Percentiles rank a stretch among this genome's conserved stretches.
Evolutionary conservation across 2,797 vertebrate genomes (phyloP).

Genomic region (Antrozous pallidus): DNA sequence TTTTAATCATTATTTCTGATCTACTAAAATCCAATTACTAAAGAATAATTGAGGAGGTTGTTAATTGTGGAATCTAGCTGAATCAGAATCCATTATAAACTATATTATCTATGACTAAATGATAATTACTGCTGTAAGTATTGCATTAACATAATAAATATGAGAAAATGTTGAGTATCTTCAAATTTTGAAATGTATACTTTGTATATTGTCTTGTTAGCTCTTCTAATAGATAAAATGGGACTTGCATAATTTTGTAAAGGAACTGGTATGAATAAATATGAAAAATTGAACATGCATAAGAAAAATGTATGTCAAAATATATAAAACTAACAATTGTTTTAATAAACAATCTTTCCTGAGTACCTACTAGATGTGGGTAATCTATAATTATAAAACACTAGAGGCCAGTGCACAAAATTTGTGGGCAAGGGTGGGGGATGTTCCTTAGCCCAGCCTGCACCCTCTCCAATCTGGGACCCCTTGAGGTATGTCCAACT

Average conservation of each 20-base stretch:
- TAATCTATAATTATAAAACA: too few relatives aligned
- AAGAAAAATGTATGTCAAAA: not conserved
- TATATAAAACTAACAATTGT: not conserved
- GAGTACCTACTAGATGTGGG: not conserved
- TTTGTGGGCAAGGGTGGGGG: too few relatives aligned
- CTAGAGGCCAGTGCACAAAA: too few relatives aligned
- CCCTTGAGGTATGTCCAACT: too few relatives aligned
- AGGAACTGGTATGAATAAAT: not conserved
- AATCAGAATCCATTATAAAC: constrained; percentile 44
- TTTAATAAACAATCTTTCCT: not conserved
- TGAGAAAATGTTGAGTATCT: constrained; percentile 65
- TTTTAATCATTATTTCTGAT: constrained; percentile 71
- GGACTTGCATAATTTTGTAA: not conserved
- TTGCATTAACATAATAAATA: constrained; percentile 64
- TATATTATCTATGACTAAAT: constrained; percentile 66
- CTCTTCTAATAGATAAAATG: not conserved
- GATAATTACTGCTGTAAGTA: constrained; percentile 49
- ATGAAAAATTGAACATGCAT: not conserved
- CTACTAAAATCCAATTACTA: constrained; percentile 64
- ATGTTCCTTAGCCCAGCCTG: too few relatives aligned
- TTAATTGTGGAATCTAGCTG: constrained; percentile 73
- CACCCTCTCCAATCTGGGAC: too few relatives aligned
- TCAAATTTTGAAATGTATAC: constrained; percentile 46
- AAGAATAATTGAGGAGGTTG: constrained; percentile 70
- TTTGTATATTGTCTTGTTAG: not conserved